A percentile compares a stretch with the other conserved stretches of the same genome.
Conservation (phyloP, 1,140 invertebrate species). For the Scaptodrosophila lebanonensis region DNA sequence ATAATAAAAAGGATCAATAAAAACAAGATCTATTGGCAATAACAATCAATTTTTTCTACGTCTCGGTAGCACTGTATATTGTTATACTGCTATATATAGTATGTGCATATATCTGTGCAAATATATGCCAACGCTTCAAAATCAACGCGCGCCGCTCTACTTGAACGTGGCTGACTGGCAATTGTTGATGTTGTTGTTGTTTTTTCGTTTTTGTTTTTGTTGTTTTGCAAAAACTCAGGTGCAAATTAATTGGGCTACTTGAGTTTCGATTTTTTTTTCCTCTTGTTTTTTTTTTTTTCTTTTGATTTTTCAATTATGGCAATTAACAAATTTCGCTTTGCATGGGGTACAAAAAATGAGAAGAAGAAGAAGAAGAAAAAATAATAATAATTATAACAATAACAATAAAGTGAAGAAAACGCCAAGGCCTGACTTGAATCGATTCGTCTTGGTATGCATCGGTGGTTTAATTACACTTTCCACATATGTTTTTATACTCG, state of each 20-base stretch:
- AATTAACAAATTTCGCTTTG: conserved; percentile 60
- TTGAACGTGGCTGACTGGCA: neutral
- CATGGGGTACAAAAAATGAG: conserved; percentile 28
- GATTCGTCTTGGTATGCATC: conserved; percentile 7
- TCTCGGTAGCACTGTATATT: too few relatives aligned
- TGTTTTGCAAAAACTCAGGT: conserved; percentile 21
- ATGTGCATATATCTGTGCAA: too few relatives aligned
- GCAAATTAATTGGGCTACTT: conserved; percentile 55
- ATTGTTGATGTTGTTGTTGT: neutral
- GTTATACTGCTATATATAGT: too few relatives aligned
- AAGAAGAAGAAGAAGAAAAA: conserved; percentile 5
- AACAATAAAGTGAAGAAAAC: conserved; percentile 10
- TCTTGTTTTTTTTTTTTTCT: conserved; percentile 19
- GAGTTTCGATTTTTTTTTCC: conserved; percentile 21
- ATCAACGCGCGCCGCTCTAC: too few relatives aligned
- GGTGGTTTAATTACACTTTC: conserved; percentile 38
- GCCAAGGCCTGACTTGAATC: conserved; percentile 18
- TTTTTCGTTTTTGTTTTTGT: conserved; percentile 3
- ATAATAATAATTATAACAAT: neutral
- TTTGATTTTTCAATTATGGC: conserved; percentile 59
- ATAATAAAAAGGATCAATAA: too few relatives aligned
- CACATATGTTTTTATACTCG: conserved; percentile 16
- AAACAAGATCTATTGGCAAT: too few relatives aligned
- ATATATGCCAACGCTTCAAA: too few relatives aligned
- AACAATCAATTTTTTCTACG: too few relatives aligned